A percentile compares a stretch with the other conserved stretches of the same genome.
phyloP scores from a whole-genome alignment of 2,888 invertebrate genomes.

The Pelosia muscerda region DNA sequence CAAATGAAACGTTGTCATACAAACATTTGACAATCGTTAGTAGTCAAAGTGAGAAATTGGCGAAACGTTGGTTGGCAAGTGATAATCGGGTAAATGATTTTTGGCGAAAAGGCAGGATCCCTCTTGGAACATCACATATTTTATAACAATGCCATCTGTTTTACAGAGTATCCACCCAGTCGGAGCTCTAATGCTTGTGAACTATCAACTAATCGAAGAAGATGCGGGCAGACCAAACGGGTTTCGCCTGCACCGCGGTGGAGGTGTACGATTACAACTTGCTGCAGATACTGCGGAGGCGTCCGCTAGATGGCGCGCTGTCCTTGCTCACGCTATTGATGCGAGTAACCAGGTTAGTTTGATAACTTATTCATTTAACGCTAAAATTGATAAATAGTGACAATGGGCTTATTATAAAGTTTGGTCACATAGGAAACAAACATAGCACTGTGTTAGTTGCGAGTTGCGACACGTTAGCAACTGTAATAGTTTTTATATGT shows the following conservation, averaged over 20 bases:
- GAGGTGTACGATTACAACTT: conserved; percentile 91
- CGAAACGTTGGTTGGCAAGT: too few species aligned
- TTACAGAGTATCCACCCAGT: conserved; percentile 94
- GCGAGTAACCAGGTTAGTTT: conserved; percentile 89
- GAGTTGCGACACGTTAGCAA: neutral
- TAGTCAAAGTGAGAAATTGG: too few species aligned
- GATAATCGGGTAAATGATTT: too few species aligned
- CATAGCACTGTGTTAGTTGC: neutral
- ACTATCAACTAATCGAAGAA: conserved; percentile 91
- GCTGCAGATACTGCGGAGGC: conserved; percentile 93
- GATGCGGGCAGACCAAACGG: conserved; percentile 89
- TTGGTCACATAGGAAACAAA: neutral
- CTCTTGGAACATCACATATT: neutral
- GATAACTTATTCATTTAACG: neutral
- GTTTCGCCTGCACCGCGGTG: conserved; percentile 90
- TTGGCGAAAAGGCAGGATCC: too few species aligned
- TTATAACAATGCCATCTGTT: conserved; percentile 44
- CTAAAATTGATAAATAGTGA: neutral
- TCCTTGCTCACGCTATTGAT: conserved; percentile 92
- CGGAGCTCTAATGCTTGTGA: conserved; percentile 95
- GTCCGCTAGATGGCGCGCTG: conserved; percentile 91
- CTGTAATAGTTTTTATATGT: conserved; percentile 6
- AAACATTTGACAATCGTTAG: too few species aligned
- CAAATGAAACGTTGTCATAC: too few species aligned
- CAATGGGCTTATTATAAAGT: neutral